Evolutionary conservation across 2,113 vertebrate species (phyloP).

Genomic region (Epinephelus fuscoguttatus): DNA sequence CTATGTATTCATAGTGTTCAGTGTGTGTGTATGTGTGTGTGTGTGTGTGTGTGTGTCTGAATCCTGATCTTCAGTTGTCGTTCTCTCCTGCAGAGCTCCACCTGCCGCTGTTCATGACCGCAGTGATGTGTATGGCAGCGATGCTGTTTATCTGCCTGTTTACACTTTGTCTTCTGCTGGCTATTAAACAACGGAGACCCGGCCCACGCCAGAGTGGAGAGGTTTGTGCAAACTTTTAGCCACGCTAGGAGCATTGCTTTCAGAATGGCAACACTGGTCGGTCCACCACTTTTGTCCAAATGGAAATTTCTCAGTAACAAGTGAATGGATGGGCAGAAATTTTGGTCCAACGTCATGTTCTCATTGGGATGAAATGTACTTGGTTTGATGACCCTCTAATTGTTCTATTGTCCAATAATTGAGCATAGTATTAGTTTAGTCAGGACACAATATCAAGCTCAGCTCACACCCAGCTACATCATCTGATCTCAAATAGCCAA

Average conservation of each 20-base stretch:
- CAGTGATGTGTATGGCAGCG: conserved; percentile 47
- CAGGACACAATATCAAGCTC: too few species aligned
- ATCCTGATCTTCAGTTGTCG: conserved; percentile 11
- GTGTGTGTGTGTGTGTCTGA: background rate
- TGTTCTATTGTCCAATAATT: background rate
- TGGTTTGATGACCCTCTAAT: background rate
- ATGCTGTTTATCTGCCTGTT: conserved; percentile 70
- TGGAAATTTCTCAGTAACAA: too few species aligned
- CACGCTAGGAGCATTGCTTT: background rate
- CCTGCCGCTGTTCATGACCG: conserved; percentile 52
- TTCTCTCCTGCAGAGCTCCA: conserved; percentile 51
- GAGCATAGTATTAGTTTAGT: too few species aligned
- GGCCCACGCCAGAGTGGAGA: background rate
- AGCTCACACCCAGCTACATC: too few species aligned
- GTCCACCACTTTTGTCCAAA: too few species aligned
- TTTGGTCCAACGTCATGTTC: background rate
- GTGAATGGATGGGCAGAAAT: too few species aligned
- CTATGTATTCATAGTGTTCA: background rate
- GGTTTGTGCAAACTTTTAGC: conserved; percentile 47
- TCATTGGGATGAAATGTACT: background rate
- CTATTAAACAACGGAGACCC: conserved; percentile 25
- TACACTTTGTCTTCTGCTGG: conserved; percentile 55
- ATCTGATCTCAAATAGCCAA: too few species aligned
- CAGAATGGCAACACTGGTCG: background rate
- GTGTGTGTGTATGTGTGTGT: background rate